These are phyloP conservation scores for Eolophus roseicapilla DNA, from an alignment of 2,113 vertebrate genomes.

Conservation along the genomic window DNA sequence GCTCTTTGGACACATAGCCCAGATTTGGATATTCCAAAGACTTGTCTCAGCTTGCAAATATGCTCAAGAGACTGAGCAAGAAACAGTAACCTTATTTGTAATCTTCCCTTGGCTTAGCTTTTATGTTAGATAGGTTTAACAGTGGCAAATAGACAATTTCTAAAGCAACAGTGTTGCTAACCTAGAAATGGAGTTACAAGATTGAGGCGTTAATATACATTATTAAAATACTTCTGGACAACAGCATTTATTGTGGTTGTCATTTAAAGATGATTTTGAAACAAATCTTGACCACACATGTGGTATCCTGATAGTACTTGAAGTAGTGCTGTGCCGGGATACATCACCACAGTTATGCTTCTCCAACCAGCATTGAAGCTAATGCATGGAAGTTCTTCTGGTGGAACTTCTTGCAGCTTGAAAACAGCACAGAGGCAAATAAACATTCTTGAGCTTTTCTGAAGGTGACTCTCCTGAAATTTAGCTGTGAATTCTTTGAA, in stretches of 20 bases:
- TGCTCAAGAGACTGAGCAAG: not conserved
- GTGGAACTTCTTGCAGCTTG: not conserved
- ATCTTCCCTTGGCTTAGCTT: not conserved
- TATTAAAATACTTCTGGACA: not conserved
- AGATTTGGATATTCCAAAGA: not conserved
- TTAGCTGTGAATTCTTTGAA: not conserved
- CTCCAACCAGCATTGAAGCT: not conserved
- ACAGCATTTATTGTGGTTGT: not conserved
- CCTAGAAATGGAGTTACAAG: not conserved
- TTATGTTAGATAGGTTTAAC: not conserved
- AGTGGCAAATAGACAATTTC: not conserved
- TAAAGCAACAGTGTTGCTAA: not conserved
- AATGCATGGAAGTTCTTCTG: not conserved
- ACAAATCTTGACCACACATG: not conserved
- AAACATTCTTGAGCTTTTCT: not conserved
- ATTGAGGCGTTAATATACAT: not conserved
- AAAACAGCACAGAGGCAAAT: not conserved
- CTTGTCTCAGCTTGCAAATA: not conserved
- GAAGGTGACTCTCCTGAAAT: not conserved
- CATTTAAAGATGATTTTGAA: not conserved
- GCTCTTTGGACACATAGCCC: not conserved
- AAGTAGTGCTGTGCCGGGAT: not conserved
- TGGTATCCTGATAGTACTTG: not conserved
- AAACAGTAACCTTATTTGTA: not conserved
- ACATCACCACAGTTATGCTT: accelerated